These are phyloP conservation scores for Prunella fulvescens DNA, from an alignment of 2,113 vertebrate species.

Conservation along the genomic window DNA sequence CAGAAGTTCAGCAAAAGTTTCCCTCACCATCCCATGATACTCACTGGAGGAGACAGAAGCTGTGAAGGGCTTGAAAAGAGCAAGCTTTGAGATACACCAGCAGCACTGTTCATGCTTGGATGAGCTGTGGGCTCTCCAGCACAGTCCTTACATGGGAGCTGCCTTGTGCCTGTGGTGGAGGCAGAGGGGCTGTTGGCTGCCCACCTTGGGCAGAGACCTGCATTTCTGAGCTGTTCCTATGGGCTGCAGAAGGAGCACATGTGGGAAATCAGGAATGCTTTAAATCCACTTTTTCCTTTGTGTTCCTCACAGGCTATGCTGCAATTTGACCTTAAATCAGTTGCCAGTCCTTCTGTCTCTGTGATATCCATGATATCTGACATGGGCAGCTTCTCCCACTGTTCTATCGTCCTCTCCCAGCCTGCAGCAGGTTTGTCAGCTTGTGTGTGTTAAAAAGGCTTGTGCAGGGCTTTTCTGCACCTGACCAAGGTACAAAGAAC, in stretches of 20 bases:
- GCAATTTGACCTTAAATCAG: background rate
- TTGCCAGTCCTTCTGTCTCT: background rate
- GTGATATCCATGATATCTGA: background rate
- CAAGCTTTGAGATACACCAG: background rate
- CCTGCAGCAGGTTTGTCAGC: background rate
- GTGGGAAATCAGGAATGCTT: background rate
- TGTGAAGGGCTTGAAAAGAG: background rate
- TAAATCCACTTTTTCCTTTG: background rate
- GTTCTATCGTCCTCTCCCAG: background rate
- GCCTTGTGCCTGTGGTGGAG: fast-evolving
- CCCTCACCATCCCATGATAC: background rate
- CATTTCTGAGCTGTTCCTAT: background rate
- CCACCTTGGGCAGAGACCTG: background rate
- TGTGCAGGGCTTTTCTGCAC: background rate
- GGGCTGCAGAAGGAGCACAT: background rate
- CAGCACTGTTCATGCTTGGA: fast-evolving
- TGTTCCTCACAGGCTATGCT: background rate
- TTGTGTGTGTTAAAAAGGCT: background rate
- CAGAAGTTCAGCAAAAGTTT: background rate
- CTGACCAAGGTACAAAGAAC: background rate
- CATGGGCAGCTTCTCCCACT: background rate
- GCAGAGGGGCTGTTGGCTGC: background rate
- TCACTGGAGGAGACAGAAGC: background rate
- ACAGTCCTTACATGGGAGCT: background rate
- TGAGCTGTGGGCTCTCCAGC: background rate